phyloP scores from a whole-genome alignment of 1,140 invertebrate genomes.

The Chironomus tepperi region DNA sequence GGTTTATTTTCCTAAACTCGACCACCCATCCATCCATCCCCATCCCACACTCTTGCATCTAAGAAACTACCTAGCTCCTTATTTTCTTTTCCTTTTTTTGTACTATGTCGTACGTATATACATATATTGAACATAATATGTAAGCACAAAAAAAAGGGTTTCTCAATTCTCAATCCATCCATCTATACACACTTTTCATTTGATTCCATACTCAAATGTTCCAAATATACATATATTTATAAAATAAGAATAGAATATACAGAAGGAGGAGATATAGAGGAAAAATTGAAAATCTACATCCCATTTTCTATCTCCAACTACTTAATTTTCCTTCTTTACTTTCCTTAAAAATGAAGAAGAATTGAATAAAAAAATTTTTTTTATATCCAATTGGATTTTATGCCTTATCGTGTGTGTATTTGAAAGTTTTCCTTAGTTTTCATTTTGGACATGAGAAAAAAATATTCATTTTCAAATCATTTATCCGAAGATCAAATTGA shows the following conservation, averaged over 20 bases:
- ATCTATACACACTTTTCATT: slow-evolving; percentile 14
- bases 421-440: too few species aligned
- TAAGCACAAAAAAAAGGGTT: neutral
- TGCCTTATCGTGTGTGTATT: too few species aligned
- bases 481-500: too few species aligned
- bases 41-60: neutral
- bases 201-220: neutral
- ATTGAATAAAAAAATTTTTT: slow-evolving; percentile 1
- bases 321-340: too few species aligned
- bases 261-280: neutral
- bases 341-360: neutral
- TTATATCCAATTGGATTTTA: neutral
- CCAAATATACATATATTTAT: neutral
- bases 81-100: neutral
- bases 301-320: too few species aligned
- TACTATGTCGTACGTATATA: neutral
- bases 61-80: too few species aligned
- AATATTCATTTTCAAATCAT: neutral
- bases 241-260: neutral
- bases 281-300: neutral
- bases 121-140: neutral
- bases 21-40: neutral
- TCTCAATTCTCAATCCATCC: neutral
- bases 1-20: neutral
- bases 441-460: neutral